Evolutionary conservation across 2,888 invertebrate species (phyloP).

Genomic region (Torymus texanus): DNA sequence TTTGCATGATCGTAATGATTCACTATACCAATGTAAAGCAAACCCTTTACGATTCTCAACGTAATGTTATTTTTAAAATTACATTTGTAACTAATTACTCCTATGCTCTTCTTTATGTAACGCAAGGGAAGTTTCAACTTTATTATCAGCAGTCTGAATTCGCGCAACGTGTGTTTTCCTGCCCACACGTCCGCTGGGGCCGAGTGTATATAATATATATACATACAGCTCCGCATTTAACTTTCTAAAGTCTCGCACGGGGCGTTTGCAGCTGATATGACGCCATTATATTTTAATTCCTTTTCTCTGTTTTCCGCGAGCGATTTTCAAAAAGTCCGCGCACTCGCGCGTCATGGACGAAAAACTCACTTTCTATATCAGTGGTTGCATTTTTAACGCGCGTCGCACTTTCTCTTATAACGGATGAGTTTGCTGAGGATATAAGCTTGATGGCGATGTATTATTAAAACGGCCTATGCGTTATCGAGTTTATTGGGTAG

Average conservation of each 20-base stretch:
- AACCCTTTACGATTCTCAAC: too few species aligned
- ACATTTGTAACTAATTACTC: neutral
- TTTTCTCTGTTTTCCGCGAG: constrained; percentile 13
- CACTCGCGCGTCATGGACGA: constrained; percentile 5
- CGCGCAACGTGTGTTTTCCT: constrained; percentile 5
- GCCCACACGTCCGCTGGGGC: neutral
- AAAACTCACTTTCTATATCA: constrained; percentile 33
- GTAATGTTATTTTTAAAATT: too few species aligned
- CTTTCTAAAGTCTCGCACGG: constrained; percentile 21
- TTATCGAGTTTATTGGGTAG: neutral
- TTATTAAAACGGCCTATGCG: neutral
- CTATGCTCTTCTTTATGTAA: constrained; percentile 3
- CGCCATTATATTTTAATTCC: constrained; percentile 25
- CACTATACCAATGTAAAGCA: too few species aligned
- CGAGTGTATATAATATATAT: neutral
- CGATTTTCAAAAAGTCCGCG: neutral
- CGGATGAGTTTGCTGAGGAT: neutral
- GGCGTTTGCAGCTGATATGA: constrained; percentile 1
- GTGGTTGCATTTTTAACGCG: constrained; percentile 4
- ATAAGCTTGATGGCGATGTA: neutral
- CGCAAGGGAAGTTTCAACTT: constrained; percentile 18
- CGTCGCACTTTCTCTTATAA: constrained; percentile 32
- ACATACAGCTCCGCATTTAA: neutral
- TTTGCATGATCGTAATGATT: too few species aligned
- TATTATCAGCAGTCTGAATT: neutral